Evolutionary conservation across 2,888 invertebrate species (phyloP).

Genomic region (Agrochola lychnidis): DNA sequence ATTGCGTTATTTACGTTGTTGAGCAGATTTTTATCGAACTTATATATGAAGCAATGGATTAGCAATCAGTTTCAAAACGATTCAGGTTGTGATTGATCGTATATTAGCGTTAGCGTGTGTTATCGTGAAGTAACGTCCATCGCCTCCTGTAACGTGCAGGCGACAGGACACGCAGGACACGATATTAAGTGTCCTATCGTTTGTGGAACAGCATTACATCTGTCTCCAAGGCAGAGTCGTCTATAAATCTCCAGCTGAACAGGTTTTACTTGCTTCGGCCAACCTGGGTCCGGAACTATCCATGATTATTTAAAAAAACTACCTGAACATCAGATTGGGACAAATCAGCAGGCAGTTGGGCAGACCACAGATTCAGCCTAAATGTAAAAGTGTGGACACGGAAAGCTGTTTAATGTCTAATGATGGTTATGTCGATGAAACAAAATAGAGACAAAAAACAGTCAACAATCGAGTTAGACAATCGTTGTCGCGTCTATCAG

Average conservation of each 20-base stretch:
- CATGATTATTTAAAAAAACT: background rate
- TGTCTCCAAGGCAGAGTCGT: background rate
- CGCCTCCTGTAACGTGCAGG: background rate
- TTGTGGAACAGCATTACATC: background rate
- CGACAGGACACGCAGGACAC: no score
- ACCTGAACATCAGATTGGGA: background rate
- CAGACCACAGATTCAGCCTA: no score
- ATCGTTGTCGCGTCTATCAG: background rate
- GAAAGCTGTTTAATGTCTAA: background rate
- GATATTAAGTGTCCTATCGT: background rate
- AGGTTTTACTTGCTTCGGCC: background rate
- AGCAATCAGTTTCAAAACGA: no score
- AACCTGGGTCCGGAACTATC: background rate
- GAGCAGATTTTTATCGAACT: no score
- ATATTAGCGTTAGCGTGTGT: no score
- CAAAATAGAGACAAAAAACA: background rate
- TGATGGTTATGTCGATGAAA: background rate
- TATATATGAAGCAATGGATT: no score
- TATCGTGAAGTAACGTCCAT: no score
- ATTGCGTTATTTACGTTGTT: no score
- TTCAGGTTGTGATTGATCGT: no score
- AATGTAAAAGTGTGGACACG: no score
- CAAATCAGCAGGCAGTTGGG: background rate
- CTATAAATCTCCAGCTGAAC: no score
- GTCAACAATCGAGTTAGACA: background rate